Base-by-base conservation (phyloP, 2,797 vertebrate species). In the Eulemur albifrons region DNA sequence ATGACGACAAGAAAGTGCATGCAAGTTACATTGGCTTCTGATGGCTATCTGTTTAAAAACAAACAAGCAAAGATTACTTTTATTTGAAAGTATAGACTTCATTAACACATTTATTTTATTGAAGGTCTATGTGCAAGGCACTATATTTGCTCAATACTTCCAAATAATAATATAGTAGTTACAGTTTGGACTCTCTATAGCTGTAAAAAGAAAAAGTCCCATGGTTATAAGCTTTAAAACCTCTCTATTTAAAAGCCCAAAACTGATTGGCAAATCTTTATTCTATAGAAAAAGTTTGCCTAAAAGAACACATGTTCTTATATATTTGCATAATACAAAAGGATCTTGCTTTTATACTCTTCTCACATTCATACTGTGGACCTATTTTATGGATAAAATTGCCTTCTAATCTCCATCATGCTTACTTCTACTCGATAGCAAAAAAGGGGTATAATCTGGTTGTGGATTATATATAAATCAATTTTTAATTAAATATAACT, bases 1-100 rank as follows among this genome's bases (percentile, higher is more conserved):
- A 98, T 98, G 52, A 98, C 98, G 2, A 98, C 98, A 32, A 99
- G 98, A 96, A 99, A 99, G 94, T 99, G 98, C 99, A 99, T 99
- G 95, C 98, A 98, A 98, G 52, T 98, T 99, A 86, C 99, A 99
- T 25, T 98, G 98, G 32, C 97, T 98, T 96, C 97, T 98, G 70
- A 99, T 98, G 9, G 99, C 99, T 14, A 96, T 99, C 99, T 99
- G 94, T 48, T 93, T 90, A 57, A 97, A 96, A 93, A 79, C n/a
- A 95, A 96, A 96, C 9, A 77, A 85, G 18, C 35, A 77, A 48
- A 86, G 5, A 43, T 84, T 40, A 52, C 30, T 93, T 65, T 96
- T 94, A 96, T 79, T 96, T 92, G 17, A 89, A 90, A 79, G 21
- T 30, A 32, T 65, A 84, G 32, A 67, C 27, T 85, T 92, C 23